A percentile compares a stretch with the other conserved stretches of the same genome.
These are phyloP conservation scores for Himalopsyche kuldschensis DNA, from an alignment of 2,888 invertebrate genomes.

Conservation along the genomic window DNA sequence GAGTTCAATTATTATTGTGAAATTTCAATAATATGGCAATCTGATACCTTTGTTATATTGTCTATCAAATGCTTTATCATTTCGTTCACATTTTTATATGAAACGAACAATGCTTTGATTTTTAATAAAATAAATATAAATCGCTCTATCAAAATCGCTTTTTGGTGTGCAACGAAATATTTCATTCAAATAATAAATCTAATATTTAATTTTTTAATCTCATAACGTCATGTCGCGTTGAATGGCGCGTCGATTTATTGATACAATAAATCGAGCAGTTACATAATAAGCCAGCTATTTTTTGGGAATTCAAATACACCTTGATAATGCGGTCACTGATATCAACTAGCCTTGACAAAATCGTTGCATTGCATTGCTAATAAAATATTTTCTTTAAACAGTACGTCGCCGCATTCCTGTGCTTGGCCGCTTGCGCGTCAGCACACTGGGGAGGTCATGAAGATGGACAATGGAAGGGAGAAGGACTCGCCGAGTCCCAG, in stretches of 20 bases:
- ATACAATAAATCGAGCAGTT: neutral
- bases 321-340: neutral
- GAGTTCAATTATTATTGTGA: too few relatives aligned
- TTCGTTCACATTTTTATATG: too few relatives aligned
- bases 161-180: too few relatives aligned
- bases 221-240: neutral
- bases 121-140: too few relatives aligned
- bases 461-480: slow-evolving; percentile 16
- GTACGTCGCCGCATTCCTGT: slow-evolving; percentile 18
- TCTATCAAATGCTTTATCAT: too few relatives aligned
- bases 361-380: neutral
- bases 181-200: neutral
- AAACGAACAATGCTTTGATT: too few relatives aligned
- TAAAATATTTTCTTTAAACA: neutral
- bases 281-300: neutral
- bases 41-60: too few relatives aligned
- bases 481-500: slow-evolving; percentile 22
- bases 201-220: neutral
- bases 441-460: slow-evolving; percentile 3
- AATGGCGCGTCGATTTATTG: neutral
- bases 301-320: neutral
- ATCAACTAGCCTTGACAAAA: too few relatives aligned
- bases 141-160: too few relatives aligned
- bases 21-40: too few relatives aligned
- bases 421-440: slow-evolving; percentile 10